Evolutionary conservation across 35 echinoderm and acorn worm genomes (phyloP).

Genomic region (Chiridota heheva): DNA sequence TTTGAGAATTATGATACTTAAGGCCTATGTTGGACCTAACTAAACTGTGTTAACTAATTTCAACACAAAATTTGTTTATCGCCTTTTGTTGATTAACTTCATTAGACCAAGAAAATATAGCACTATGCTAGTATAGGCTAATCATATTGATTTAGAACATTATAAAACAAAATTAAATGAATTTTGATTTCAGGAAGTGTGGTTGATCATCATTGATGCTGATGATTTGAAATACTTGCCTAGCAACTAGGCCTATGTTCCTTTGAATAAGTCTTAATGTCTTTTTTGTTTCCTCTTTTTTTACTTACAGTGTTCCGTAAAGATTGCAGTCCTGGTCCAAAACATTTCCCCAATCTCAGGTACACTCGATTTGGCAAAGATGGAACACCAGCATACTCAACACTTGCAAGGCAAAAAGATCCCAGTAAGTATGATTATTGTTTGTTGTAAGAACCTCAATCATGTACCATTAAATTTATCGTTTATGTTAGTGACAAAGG

Average conservation of each 20-base stretch:
- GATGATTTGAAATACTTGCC: background rate
- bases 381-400: conserved; percentile 96
- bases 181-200: background rate
- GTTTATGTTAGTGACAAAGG: no score
- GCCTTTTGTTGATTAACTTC: no score
- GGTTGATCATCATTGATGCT: background rate
- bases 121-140: no score
- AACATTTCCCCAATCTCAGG: conserved; percentile 64
- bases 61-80: no score
- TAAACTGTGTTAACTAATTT: no score
- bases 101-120: no score
- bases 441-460: no score
- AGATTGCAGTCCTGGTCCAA: conserved; percentile 94
- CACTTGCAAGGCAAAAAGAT: conserved; percentile 93
- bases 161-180: background rate
- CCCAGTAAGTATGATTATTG: conserved; percentile 82
- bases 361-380: conserved; percentile 84
- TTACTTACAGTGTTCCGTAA: conserved; percentile 79
- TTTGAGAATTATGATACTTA: no score
- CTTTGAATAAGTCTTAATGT: background rate
- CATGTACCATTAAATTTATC: no score
- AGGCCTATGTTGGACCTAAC: no score
- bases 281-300: conserved; percentile 18
- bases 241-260: no score
- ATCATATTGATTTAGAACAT: no score